phyloP scores from a whole-genome alignment of 1,140 invertebrate species.

The Protaetia brevitarsis region DNA sequence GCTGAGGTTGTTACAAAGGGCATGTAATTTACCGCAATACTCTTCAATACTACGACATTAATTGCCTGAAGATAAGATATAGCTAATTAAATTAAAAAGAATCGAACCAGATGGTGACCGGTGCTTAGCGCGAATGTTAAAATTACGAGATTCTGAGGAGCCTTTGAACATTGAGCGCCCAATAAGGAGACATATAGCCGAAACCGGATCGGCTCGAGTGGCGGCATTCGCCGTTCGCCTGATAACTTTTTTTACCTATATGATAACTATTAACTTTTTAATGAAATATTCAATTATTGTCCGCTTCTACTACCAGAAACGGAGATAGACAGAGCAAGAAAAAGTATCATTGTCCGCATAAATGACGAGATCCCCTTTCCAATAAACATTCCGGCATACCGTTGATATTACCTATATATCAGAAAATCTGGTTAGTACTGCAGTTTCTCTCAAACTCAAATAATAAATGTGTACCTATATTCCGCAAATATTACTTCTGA shows the following conservation, averaged over 20 bases:
- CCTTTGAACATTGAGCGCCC: neutral
- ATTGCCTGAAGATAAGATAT: neutral
- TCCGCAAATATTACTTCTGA: too few relatives aligned
- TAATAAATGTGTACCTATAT: too few relatives aligned
- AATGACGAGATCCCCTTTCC: neutral
- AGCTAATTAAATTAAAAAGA: neutral
- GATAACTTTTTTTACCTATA: neutral
- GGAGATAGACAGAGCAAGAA: neutral
- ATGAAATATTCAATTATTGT: slow-evolving; percentile 16
- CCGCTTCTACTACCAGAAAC: neutral
- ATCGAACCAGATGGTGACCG: slow-evolving; percentile 3
- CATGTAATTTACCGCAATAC: neutral
- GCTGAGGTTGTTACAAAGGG: too few relatives aligned
- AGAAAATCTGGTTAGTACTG: neutral
- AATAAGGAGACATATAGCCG: neutral
- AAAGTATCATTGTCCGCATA: neutral
- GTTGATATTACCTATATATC: neutral
- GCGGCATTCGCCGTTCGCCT: neutral
- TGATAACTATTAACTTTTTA: slow-evolving; percentile 14
- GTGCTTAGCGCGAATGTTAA: neutral
- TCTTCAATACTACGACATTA: neutral
- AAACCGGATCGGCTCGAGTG: neutral
- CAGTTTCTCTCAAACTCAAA: too few relatives aligned
- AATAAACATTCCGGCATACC: neutral
- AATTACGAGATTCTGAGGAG: slow-evolving; percentile 1